These are phyloP conservation scores for Cromileptes altivelis DNA, from an alignment of 2,113 vertebrate species.

Conservation along the genomic window DNA sequence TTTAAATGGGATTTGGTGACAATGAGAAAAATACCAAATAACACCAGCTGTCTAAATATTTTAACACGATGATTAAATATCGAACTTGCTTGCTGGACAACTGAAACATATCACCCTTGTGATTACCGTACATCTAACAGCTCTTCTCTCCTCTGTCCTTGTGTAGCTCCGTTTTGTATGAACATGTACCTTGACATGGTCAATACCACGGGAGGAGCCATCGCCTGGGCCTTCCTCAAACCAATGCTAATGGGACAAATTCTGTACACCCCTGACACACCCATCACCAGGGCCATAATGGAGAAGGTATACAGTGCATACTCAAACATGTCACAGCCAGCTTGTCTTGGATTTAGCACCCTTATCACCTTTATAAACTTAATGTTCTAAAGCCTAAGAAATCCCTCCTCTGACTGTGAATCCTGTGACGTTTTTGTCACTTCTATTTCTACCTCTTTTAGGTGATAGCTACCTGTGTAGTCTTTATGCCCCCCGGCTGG, in stretches of 20 bases:
- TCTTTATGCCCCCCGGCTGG: background rate
- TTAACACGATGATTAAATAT: background rate
- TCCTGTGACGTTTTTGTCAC: background rate
- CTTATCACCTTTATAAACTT: background rate
- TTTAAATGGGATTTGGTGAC: background rate
- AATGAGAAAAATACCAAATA: background rate
- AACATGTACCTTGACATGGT: slow-evolving; percentile 95
- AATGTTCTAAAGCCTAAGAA: slow-evolving; percentile 12
- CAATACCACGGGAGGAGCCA: slow-evolving; percentile 91
- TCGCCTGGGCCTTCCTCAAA: slow-evolving; percentile 96
- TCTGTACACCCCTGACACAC: slow-evolving; percentile 91
- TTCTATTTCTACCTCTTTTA: slow-evolving; percentile 14
- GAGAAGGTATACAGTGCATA: slow-evolving; percentile 85
- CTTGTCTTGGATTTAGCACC: background rate
- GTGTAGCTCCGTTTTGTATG: slow-evolving; percentile 91
- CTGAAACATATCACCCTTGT: background rate
- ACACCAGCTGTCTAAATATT: background rate
- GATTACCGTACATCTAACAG: background rate
- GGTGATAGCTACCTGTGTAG: background rate
- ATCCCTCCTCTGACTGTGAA: background rate
- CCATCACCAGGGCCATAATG: slow-evolving; percentile 89
- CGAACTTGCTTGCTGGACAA: background rate
- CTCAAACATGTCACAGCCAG: background rate
- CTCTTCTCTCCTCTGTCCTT: background rate
- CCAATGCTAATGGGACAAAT: slow-evolving; percentile 95